Conservation (phyloP, 92 coral and sea anemone genomes). For the Umimayanthus chanpuru region DNA sequence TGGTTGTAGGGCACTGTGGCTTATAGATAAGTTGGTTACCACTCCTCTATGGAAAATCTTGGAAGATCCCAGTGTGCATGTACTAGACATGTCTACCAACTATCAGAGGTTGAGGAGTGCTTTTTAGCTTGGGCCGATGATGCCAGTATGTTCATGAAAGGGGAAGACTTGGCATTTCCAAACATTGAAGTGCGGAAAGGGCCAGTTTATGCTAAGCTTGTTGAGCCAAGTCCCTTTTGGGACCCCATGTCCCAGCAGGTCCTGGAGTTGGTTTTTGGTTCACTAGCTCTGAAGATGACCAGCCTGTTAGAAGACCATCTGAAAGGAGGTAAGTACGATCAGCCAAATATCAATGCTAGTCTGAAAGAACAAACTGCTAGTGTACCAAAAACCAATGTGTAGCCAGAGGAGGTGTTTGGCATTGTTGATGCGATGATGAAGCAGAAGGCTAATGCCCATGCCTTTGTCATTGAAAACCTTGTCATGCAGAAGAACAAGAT, state of each 20-base stretch:
- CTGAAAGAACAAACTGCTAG: neutral
- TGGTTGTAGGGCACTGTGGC: constrained; percentile 20
- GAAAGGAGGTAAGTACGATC: constrained; percentile 15
- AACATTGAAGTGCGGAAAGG: neutral
- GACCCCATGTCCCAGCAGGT: constrained; percentile 26
- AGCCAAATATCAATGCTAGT: neutral
- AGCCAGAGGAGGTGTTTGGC: constrained; percentile 34
- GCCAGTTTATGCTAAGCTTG: constrained; percentile 1
- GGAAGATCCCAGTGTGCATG: constrained; percentile 9
- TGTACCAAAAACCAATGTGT: constrained; percentile 15
- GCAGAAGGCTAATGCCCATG: constrained; percentile 33
- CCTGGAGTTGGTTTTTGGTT: constrained; percentile 22
- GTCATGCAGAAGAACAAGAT: constrained; percentile 16
- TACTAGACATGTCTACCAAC: constrained; percentile 14
- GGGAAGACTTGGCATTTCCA: neutral
- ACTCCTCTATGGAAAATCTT: neutral
- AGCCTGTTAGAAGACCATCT: constrained; percentile 24
- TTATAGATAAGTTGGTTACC: constrained; percentile 5
- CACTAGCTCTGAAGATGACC: constrained; percentile 23
- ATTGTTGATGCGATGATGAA: constrained; percentile 30
- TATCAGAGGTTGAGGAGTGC: constrained; percentile 12
- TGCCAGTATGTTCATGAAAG: constrained; percentile 3
- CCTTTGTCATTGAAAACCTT: constrained; percentile 20
- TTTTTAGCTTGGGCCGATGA: constrained; percentile 3
- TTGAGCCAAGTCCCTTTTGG: constrained; percentile 22